Evolutionary conservation across 2,888 invertebrate genomes (phyloP).

Genomic region (Tetheella fluctuosa): DNA sequence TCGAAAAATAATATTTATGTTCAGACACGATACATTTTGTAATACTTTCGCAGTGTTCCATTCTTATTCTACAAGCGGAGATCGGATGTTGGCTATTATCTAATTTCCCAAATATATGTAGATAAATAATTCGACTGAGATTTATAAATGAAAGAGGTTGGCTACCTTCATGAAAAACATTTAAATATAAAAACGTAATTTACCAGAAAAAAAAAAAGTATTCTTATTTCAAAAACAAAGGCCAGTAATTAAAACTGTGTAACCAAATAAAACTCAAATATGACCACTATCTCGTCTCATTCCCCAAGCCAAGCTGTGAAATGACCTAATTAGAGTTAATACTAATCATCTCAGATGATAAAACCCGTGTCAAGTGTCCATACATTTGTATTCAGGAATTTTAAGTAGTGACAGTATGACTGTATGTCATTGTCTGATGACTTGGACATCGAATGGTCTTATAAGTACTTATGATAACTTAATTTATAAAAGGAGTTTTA

Average conservation of each 20-base stretch:
- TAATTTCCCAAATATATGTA: too few relatives aligned
- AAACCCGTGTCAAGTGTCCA: slow-evolving; percentile 4
- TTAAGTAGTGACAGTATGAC: slow-evolving; percentile 10
- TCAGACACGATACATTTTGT: too few relatives aligned
- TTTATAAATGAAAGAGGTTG: too few relatives aligned
- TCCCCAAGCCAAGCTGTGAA: slow-evolving; percentile 20
- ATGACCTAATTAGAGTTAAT: slow-evolving; percentile 31
- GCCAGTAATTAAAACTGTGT: not conserved
- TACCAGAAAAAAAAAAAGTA: too few relatives aligned
- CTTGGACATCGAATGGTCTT: not conserved
- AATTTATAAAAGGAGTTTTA: not conserved
- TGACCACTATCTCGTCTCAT: slow-evolving; percentile 7
- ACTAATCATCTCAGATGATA: slow-evolving; percentile 9
- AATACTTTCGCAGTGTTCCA: too few relatives aligned
- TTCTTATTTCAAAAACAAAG: not conserved
- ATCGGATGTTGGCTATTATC: too few relatives aligned
- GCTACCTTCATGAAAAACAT: too few relatives aligned
- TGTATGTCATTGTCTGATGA: not conserved
- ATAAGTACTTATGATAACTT: not conserved
- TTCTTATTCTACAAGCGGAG: too few relatives aligned
- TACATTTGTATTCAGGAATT: not conserved
- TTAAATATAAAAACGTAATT: too few relatives aligned
- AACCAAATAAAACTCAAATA: not conserved
- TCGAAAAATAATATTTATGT: too few relatives aligned
- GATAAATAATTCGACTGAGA: too few relatives aligned